Evolutionary conservation across 2,888 invertebrate genomes (phyloP), one percentile per base, ranked within the genome.

Genomic region (Drosophila neutralis): DNA sequence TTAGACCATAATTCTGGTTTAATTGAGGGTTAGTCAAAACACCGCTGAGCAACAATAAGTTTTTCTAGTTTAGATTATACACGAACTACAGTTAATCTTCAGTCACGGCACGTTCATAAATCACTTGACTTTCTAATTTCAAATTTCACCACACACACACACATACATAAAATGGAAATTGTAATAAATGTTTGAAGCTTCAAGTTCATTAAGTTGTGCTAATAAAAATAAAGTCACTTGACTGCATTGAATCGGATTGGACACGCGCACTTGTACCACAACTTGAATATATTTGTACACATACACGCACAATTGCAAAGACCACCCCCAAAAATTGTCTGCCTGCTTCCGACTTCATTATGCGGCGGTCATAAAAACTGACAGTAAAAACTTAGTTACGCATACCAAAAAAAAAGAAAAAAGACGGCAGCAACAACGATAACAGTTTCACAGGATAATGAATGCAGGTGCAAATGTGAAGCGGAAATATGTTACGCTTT

Each of bases 181-280:
- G 85, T 82, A 89, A 90, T 90, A 89, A 90, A 89, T 91, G 87
- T 68, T 75, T 79, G 74, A 36, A 80, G 62, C 80, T 90, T 91
- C 91, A 70, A 89, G 83, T 90, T 89, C 91, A 91, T 91, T 90
- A 91, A 91, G 84, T 88, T 91, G 78, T 85, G 90, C 88, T 88
- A 90, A 90, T 90, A 84, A 80, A 80, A 89, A 91, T 90, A 89
- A 91, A 92, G 82, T 80, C 89, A 91, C 87, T 87, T 73, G 83
- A 84, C 80, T 91, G 89, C 84, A 85, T 87, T 76, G 89, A 92
- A 92, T 92, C 83, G 73, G 69, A 91, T 92, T 91, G 84, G 90
- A 75, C 69, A 91, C 90, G 92, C 90, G 84, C 92, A 92, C 92
- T 92, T 92, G 92, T 91, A 78, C 52, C 40, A 29, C 21, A 45